Conservation (phyloP, 2,113 vertebrate species). For the Ardeotis arabs region DNA sequence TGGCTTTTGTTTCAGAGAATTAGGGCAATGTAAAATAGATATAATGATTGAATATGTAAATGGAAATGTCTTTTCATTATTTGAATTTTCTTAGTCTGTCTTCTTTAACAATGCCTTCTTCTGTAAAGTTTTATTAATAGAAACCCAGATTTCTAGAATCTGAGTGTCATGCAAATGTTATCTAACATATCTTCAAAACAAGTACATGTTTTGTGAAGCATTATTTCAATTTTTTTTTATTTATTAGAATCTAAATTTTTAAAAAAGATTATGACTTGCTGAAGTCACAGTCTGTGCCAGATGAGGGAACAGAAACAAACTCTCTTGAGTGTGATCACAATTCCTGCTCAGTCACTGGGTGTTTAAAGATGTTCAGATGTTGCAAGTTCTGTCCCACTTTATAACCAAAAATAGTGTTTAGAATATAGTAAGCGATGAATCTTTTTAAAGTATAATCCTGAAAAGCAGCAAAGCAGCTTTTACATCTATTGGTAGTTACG, state of each 20-base stretch:
- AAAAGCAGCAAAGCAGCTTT: not conserved
- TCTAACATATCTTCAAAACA: not conserved
- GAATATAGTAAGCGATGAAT: not conserved
- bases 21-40: not conserved
- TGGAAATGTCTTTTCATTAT: not conserved
- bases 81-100: not conserved
- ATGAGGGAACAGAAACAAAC: not conserved
- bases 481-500: not conserved
- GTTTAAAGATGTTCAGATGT: not conserved
- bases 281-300: not conserved
- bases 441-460: not conserved
- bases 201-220: not conserved
- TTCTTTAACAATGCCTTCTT: not conserved
- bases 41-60: not conserved
- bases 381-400: not conserved
- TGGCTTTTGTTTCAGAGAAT: not conserved
- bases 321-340: not conserved
- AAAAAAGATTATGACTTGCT: not conserved
- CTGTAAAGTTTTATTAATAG: not conserved
- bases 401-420: not conserved
- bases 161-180: not conserved
- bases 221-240: not conserved
- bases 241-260: not conserved
- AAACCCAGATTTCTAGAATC: not conserved
- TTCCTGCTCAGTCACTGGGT: not conserved